Percentiles rank a stretch among this genome's conserved stretches.
Conservation (phyloP, 35 echinoderm and acorn worm genomes). For the Amphiura filiformis region DNA sequence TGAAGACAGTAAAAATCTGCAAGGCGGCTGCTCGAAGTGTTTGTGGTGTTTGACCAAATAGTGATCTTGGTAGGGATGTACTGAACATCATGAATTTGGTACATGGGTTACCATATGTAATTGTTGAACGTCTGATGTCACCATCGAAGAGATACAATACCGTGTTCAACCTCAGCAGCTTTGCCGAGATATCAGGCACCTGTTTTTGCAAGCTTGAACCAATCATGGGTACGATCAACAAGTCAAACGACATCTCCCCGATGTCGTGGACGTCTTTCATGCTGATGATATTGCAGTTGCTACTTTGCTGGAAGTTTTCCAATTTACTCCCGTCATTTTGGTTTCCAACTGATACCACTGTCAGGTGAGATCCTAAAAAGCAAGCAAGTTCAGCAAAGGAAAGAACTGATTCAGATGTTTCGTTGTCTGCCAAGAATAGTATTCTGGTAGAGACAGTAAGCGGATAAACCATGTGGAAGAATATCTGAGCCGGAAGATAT, state of each 20-base stretch:
- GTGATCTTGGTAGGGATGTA: neutral
- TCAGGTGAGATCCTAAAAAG: too few species aligned
- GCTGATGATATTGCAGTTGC: too few species aligned
- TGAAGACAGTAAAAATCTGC: too few species aligned
- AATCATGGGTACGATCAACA: neutral
- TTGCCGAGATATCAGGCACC: neutral
- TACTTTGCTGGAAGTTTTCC: too few species aligned
- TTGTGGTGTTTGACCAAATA: neutral
- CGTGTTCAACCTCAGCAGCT: neutral
- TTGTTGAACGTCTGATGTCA: neutral
- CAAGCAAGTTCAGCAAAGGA: too few species aligned
- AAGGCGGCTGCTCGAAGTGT: too few species aligned
- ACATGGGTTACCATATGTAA: neutral
- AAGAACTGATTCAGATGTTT: too few species aligned
- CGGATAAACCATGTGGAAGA: neutral
- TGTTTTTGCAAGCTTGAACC: neutral
- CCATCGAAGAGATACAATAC: conserved; percentile 5
- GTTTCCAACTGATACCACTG: too few species aligned
- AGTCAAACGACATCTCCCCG: neutral
- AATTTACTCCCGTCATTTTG: too few species aligned
- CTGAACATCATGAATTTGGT: neutral
- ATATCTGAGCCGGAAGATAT: neutral
- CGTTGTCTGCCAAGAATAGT: too few species aligned
- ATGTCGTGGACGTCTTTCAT: neutral
- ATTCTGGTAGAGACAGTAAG: neutral